Percentiles rank a stretch among this genome's conserved stretches.
Conservation (phyloP, 2,797 vertebrate species). For the Pelobates cultripes region DNA sequence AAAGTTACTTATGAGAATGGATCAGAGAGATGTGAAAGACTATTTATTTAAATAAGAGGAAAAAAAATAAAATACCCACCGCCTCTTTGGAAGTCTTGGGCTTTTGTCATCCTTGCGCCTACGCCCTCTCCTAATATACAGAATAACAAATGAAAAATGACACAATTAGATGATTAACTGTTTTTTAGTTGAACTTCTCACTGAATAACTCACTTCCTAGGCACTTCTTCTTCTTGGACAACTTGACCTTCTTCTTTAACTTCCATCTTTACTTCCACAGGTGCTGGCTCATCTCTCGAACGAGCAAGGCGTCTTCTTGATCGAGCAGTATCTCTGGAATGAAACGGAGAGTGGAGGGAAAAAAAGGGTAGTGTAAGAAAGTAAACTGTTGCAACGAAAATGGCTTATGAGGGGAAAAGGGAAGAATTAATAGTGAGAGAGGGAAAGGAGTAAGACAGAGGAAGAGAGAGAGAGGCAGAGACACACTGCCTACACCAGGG, state of each 20-base stretch:
- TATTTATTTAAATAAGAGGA: no score
- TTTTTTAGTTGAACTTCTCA: not conserved
- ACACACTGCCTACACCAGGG: not conserved
- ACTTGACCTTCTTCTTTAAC: conserved; percentile 85
- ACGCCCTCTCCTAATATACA: conserved; percentile 84
- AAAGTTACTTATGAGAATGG: no score
- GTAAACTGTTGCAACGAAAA: not conserved
- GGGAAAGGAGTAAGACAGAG: not conserved
- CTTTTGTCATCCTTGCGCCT: conserved; percentile 98
- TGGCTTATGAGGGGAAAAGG: not conserved
- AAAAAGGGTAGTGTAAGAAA: not conserved
- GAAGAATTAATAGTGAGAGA: not conserved
- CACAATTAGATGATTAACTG: not conserved
- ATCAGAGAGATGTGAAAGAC: no score
- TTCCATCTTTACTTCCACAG: conserved; percentile 87
- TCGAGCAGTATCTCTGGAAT: conserved; percentile 82
- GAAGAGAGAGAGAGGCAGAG: not conserved
- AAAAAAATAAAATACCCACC: conserved; percentile 69
- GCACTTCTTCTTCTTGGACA: conserved; percentile 81
- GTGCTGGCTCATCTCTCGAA: conserved; percentile 78
- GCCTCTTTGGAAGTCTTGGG: conserved; percentile 91
- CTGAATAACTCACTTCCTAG: conserved; percentile 85
- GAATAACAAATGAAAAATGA: conserved; percentile 31
- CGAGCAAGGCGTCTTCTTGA: conserved; percentile 71
- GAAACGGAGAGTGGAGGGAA: not conserved